phyloP scores from a whole-genome alignment of 2,113 vertebrate genomes.

The Coturnix japonica region DNA sequence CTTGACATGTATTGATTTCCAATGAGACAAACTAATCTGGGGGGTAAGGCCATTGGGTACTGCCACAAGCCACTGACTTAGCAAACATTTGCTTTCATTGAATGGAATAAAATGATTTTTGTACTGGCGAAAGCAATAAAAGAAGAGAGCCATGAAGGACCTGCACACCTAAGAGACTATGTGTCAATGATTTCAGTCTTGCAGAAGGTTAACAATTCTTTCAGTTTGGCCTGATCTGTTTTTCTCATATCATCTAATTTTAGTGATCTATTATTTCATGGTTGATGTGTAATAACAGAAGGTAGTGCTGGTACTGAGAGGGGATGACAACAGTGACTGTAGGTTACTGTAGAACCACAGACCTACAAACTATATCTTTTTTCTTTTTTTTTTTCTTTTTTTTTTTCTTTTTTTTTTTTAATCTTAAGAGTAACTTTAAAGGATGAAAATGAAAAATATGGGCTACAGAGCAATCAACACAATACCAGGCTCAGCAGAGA shows the following conservation, averaged over 20 bases:
- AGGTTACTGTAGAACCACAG: background rate
- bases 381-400: no score
- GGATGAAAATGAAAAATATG: background rate
- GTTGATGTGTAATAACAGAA: background rate
- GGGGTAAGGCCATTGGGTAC: background rate
- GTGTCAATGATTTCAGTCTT: background rate
- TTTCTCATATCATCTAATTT: background rate
- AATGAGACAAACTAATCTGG: background rate
- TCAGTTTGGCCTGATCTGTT: background rate
- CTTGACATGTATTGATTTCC: background rate
- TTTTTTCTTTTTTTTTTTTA: conserved; percentile 13
- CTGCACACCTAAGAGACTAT: background rate
- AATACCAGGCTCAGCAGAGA: background rate
- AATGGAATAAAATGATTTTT: background rate
- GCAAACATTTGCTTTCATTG: background rate
- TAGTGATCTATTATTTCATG: background rate
- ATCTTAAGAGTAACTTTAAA: background rate
- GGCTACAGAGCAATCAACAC: background rate
- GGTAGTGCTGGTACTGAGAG: background rate
- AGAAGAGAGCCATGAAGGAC: background rate
- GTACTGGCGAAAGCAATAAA: background rate
- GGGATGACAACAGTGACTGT: background rate
- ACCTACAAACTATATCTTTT: background rate
- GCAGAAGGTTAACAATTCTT: background rate
- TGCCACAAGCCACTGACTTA: background rate